A percentile compares a stretch with the other conserved stretches of the same genome.
Conservation (phyloP, 2,113 vertebrate species). For the Cinclus cinclus region DNA sequence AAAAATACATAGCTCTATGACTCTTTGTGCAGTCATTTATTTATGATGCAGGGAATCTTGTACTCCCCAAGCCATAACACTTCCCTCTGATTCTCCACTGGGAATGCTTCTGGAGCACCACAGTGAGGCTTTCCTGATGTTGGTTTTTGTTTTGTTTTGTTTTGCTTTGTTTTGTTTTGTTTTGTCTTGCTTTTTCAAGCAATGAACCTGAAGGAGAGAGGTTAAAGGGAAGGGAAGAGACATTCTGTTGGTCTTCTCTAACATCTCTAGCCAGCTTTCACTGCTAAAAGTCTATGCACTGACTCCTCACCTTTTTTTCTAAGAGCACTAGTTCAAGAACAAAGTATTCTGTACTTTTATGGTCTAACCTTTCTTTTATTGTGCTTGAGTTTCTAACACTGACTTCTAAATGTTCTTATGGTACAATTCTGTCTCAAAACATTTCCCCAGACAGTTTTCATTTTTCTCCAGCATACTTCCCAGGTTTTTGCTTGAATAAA, state of each 20-base stretch:
- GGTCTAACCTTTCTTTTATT: background rate
- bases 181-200: background rate
- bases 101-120: background rate
- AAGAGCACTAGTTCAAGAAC: background rate
- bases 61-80: background rate
- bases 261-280: background rate
- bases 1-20: background rate
- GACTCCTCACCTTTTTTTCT: background rate
- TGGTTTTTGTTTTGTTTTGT: background rate
- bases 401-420: background rate
- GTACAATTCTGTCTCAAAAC: background rate
- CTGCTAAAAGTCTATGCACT: background rate
- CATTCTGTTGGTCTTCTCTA: background rate
- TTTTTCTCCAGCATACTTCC: background rate
- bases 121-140: background rate
- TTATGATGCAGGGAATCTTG: background rate
- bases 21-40: conserved; percentile 8
- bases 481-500: background rate
- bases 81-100: background rate
- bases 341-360: background rate
- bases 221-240: background rate
- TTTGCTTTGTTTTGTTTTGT: background rate
- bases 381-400: background rate
- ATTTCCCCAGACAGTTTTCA: background rate
- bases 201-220: background rate